A percentile compares a stretch with the other conserved stretches of the same genome.
Evolutionary conservation across 1,140 invertebrate species (phyloP).

Genomic region (Phenacoccus solenopsis): DNA sequence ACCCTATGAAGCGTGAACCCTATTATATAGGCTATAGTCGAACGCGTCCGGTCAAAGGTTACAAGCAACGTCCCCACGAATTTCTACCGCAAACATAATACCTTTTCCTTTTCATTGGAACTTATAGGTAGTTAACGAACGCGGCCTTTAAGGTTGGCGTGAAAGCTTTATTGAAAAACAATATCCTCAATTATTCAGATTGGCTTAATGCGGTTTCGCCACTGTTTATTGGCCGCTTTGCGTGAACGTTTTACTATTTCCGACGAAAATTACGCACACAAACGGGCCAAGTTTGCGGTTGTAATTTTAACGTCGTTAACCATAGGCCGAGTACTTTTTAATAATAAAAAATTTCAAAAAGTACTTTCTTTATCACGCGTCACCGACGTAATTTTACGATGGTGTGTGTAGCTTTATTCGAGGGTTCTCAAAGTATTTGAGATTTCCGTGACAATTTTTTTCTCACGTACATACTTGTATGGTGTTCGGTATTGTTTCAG

Average conservation of each 20-base stretch:
- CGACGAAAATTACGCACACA: no score
- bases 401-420: no score
- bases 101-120: slow-evolving; percentile 13
- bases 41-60: slow-evolving; percentile 14
- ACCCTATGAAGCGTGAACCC: slow-evolving; percentile 15
- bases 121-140: neutral
- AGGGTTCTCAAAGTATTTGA: no score
- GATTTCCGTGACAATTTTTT: no score
- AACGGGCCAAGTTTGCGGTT: no score
- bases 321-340: no score
- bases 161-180: slow-evolving; percentile 13
- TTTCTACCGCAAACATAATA: slow-evolving; percentile 15
- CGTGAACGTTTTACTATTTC: neutral
- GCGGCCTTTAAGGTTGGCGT: slow-evolving; percentile 1
- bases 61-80: slow-evolving; percentile 9
- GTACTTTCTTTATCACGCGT: no score
- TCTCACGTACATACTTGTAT: no score
- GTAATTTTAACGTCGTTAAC: no score
- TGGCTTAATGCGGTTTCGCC: neutral
- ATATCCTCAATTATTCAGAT: slow-evolving; percentile 14
- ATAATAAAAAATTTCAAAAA: no score
- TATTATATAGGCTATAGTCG: slow-evolving; percentile 5
- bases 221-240: neutral
- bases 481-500: no score
- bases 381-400: no score